Conservation (phyloP, 1,140 invertebrate genomes). For the Brachionus koreanus region DNA sequence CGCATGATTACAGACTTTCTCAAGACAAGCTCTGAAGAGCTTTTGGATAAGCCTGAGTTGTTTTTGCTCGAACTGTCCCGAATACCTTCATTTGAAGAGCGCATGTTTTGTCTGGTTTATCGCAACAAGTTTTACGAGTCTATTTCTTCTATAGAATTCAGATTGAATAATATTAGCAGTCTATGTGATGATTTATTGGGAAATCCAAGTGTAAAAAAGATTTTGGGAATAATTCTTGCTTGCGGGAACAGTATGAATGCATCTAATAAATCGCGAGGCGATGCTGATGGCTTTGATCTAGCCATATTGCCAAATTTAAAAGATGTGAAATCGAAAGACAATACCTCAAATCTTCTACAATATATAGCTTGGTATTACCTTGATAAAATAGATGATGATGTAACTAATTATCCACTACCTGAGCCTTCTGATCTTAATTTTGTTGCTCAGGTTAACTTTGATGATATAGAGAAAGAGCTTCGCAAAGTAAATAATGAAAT, state of each 20-base stretch:
- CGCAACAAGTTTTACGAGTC: slow-evolving; percentile 83
- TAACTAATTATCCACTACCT: slow-evolving; percentile 71
- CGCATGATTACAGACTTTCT: slow-evolving; percentile 72
- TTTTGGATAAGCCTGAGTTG: slow-evolving; percentile 81
- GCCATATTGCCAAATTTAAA: slow-evolving; percentile 87
- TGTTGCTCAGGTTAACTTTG: slow-evolving; percentile 79
- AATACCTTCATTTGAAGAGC: slow-evolving; percentile 82
- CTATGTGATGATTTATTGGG: slow-evolving; percentile 69
- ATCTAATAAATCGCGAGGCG: slow-evolving; percentile 74
- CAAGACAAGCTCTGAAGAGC: slow-evolving; percentile 66
- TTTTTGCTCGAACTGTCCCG: slow-evolving; percentile 81
- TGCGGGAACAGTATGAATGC: slow-evolving; percentile 18
- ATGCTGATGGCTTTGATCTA: slow-evolving; percentile 90
- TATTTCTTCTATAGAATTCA: slow-evolving; percentile 72
- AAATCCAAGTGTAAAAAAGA: slow-evolving; percentile 22
- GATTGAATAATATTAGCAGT: slow-evolving; percentile 77
- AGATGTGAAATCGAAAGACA: slow-evolving; percentile 86
- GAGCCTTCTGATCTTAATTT: slow-evolving; percentile 72
- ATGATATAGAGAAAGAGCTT: slow-evolving; percentile 73
- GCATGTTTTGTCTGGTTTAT: slow-evolving; percentile 87
- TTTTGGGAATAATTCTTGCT: slow-evolving; percentile 32
- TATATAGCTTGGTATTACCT: slow-evolving; percentile 78
- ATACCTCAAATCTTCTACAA: slow-evolving; percentile 76
- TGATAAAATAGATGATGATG: slow-evolving; percentile 53
- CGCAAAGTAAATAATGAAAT: slow-evolving; percentile 60